Percentiles rank a stretch among this genome's conserved stretches.
phyloP scores from a whole-genome alignment of 2,797 vertebrate species.

The Chromobotia macracanthus region DNA sequence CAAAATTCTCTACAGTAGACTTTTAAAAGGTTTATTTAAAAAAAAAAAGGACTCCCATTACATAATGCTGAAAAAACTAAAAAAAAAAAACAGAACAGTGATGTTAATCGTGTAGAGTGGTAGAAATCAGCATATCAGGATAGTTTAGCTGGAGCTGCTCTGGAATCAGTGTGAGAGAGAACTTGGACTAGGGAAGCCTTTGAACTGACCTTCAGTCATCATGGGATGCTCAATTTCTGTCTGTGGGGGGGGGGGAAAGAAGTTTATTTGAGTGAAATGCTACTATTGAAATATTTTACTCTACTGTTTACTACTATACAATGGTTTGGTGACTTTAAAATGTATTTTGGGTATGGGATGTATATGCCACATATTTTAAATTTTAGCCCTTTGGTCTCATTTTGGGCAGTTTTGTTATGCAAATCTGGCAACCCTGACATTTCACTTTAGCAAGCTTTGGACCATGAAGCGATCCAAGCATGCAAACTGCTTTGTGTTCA shows the following conservation, averaged over 20 bases:
- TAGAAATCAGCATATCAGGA: neutral
- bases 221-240: slow-evolving; percentile 71
- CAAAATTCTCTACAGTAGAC: neutral
- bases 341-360: no score
- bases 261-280: no score
- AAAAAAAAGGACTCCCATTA: neutral
- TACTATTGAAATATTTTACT: no score
- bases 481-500: no score
- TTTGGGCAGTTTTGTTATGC: no score
- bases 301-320: no score
- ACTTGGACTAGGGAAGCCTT: slow-evolving; percentile 77
- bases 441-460: no score
- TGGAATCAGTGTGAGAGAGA: slow-evolving; percentile 74
- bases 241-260: slow-evolving; percentile 61
- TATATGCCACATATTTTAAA: no score
- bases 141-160: neutral
- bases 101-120: neutral
- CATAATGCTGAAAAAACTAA: neutral
- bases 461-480: no score
- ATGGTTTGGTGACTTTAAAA: no score
- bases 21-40: neutral
- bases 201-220: slow-evolving; percentile 74
- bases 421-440: no score
- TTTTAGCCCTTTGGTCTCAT: no score
- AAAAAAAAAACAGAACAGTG: neutral